Conservation (phyloP, 2,888 invertebrate genomes). For the Cryptophagus acutangulus region DNA sequence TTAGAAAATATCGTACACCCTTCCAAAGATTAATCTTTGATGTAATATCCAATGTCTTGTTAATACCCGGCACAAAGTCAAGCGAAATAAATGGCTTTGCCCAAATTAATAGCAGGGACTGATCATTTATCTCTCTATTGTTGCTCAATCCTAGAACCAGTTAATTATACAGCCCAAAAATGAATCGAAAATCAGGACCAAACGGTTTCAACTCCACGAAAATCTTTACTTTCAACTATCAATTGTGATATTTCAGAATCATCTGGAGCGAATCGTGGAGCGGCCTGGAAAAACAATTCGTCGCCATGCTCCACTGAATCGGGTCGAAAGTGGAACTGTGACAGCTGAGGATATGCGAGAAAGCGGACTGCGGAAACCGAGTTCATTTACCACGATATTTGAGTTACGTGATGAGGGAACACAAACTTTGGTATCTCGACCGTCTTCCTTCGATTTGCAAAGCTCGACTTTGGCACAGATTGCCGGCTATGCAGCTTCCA, state of each 20-base stretch:
- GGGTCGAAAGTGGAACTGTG: slow-evolving; percentile 58
- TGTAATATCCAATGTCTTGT: slow-evolving; percentile 5
- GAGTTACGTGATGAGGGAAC: slow-evolving; percentile 70
- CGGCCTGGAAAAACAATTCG: slow-evolving; percentile 60
- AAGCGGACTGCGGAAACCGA: slow-evolving; percentile 46
- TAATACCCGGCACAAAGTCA: slow-evolving; percentile 7
- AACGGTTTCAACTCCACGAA: too few species aligned
- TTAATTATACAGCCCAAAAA: slow-evolving; percentile 2
- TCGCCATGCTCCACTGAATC: slow-evolving; percentile 43
- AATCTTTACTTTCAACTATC: too few species aligned
- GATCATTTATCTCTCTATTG: too few species aligned
- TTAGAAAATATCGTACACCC: too few species aligned
- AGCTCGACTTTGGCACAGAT: slow-evolving; percentile 75
- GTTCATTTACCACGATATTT: slow-evolving; percentile 79
- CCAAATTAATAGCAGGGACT: too few species aligned
- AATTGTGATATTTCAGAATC: slow-evolving; percentile 69
- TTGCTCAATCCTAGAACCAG: not conserved
- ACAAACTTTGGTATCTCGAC: slow-evolving; percentile 62
- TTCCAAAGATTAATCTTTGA: not conserved
- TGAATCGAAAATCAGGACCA: slow-evolving; percentile 4
- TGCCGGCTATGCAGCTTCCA: slow-evolving; percentile 81
- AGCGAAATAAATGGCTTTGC: not conserved
- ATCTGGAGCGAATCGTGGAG: slow-evolving; percentile 81
- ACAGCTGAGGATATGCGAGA: slow-evolving; percentile 62
- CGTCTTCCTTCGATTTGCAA: slow-evolving; percentile 61